Conservation (phyloP, 2,113 vertebrate genomes). For the Phylloscopus whistleri region DNA sequence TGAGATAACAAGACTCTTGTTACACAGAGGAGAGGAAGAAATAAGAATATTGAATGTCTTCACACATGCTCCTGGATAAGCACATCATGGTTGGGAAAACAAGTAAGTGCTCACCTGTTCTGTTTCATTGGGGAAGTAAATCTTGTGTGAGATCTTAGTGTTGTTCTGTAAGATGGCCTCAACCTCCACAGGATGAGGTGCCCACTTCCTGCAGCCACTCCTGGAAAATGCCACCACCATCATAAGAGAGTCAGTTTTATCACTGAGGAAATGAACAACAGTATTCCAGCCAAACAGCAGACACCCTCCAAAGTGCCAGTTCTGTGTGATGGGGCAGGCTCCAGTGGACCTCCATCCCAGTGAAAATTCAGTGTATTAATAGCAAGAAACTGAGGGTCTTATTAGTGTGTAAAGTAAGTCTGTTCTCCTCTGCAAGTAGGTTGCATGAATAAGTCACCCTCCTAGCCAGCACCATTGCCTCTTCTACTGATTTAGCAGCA, state of each 20-base stretch:
- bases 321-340: rapidly evolving
- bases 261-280: not conserved
- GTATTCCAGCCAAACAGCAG: not conserved
- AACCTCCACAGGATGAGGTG: conserved; percentile 89
- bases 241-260: not conserved
- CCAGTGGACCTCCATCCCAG: not conserved
- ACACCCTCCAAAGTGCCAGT: not conserved
- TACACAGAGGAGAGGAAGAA: not conserved
- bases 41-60: not conserved
- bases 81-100: not conserved
- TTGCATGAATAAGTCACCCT: not conserved
- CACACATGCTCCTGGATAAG: not conserved
- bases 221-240: conserved; percentile 65
- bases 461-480: not conserved
- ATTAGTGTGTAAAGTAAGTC: not conserved
- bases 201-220: conserved; percentile 86
- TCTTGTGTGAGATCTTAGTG: conserved; percentile 87
- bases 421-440: not conserved
- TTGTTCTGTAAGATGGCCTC: conserved; percentile 87
- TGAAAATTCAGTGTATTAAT: not conserved
- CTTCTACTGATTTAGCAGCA: not conserved
- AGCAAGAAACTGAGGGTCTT: not conserved
- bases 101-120: conserved; percentile 76
- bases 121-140: conserved; percentile 87
- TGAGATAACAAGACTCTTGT: not conserved